Evolutionary conservation across 2,888 invertebrate species (phyloP).

Genomic region (Buathra laborator): DNA sequence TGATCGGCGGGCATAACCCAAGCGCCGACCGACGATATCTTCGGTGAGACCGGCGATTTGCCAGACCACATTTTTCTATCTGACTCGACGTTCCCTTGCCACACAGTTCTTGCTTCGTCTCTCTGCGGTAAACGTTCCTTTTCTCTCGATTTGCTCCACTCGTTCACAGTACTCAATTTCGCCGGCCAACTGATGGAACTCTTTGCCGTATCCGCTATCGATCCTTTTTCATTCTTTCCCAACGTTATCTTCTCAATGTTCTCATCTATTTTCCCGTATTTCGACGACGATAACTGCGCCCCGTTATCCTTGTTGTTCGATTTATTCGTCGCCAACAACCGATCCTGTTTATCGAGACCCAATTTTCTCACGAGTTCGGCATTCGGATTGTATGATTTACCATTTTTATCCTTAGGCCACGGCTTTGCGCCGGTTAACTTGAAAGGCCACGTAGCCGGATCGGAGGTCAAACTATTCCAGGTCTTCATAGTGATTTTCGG

Average conservation of each 20-base stretch:
- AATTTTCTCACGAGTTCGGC: constrained; percentile 81
- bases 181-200: constrained; percentile 72
- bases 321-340: constrained; percentile 57
- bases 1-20: constrained; percentile 78
- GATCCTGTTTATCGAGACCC: constrained; percentile 77
- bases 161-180: constrained; percentile 61
- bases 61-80: constrained; percentile 68
- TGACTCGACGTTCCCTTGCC: constrained; percentile 52
- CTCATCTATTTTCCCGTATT: constrained; percentile 56
- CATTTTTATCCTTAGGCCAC: constrained; percentile 82
- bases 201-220: constrained; percentile 58
- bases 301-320: constrained; percentile 35
- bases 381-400: constrained; percentile 82
- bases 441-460: constrained; percentile 83
- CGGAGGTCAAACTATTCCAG: constrained; percentile 81
- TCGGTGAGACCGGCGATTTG: constrained; percentile 71
- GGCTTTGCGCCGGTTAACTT: constrained; percentile 80
- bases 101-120: constrained; percentile 49
- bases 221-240: constrained; percentile 35
- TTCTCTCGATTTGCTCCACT: constrained; percentile 64
- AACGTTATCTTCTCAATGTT: background rate
- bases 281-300: constrained; percentile 31
- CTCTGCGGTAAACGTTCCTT: constrained; percentile 48
- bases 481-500: constrained; percentile 79
- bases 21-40: constrained; percentile 75